A percentile compares a stretch with the other conserved stretches of the same genome.
phyloP scores from a whole-genome alignment of 2,888 invertebrate genomes.

The Celastrina argiolus region DNA sequence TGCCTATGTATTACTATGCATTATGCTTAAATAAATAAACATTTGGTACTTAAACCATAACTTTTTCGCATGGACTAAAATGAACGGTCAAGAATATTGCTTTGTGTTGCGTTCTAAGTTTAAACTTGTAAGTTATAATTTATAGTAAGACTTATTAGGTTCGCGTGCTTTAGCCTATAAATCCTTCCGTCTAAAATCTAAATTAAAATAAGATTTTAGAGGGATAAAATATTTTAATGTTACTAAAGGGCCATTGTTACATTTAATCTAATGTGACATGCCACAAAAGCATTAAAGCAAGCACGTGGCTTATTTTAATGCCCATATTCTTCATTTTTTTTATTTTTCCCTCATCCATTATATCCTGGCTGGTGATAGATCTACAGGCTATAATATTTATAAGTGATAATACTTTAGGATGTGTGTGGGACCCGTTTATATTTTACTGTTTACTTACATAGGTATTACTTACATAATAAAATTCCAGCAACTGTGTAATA shows the following conservation, averaged over 20 bases:
- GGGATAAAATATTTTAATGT: slow-evolving; percentile 6
- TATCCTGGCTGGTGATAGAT: too few species aligned
- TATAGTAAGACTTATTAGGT: background rate
- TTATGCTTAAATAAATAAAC: too few species aligned
- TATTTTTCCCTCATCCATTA: too few species aligned
- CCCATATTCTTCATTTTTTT: background rate
- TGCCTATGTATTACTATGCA: too few species aligned
- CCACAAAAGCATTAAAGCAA: background rate
- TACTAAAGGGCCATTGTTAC: background rate
- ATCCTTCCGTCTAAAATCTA: background rate
- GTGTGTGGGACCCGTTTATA: too few species aligned
- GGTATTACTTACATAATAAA: too few species aligned
- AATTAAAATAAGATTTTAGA: background rate
- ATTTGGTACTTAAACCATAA: too few species aligned
- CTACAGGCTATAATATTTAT: too few species aligned
- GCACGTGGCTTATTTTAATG: background rate
- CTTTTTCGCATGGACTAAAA: background rate
- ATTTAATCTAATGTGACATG: background rate
- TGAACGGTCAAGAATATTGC: background rate
- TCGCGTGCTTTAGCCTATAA: slow-evolving; percentile 1
- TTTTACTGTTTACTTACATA: too few species aligned
- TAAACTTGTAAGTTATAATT: slow-evolving; percentile 2
- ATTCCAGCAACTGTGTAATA: too few species aligned
- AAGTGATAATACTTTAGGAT: too few species aligned
- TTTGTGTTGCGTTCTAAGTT: background rate